A percentile compares a stretch with the other conserved stretches of the same genome.
Conservation (phyloP, 1,140 invertebrate genomes). For the Phortica variegata region DNA sequence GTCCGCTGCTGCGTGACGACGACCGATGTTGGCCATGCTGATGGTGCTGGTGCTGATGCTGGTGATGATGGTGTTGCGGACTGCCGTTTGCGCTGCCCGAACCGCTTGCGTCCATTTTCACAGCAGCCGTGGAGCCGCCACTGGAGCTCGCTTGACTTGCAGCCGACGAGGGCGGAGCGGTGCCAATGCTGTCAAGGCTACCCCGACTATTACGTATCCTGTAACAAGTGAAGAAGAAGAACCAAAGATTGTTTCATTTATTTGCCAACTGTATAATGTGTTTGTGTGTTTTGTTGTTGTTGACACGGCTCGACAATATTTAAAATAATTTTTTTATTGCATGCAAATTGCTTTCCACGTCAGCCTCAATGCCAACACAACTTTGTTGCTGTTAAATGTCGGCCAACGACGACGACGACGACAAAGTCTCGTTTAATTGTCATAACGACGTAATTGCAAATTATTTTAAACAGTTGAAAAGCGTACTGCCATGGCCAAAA, state of each 20-base stretch:
- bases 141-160: constrained; percentile 52
- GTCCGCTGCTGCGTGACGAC: constrained; percentile 45
- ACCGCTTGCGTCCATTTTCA: constrained; percentile 13
- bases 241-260: not conserved
- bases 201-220: constrained; percentile 56
- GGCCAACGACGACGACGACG: constrained; percentile 3
- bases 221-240: constrained; percentile 7
- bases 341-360: not conserved
- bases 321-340: constrained; percentile 17
- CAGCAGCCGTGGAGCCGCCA: constrained; percentile 35
- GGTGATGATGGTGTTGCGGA: constrained; percentile 32
- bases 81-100: constrained; percentile 18
- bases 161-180: constrained; percentile 39
- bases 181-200: constrained; percentile 53
- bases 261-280: constrained; percentile 3
- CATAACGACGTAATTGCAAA: constrained; percentile 1
- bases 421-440: constrained; percentile 6
- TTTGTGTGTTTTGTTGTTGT: not conserved
- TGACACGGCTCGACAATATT: constrained; percentile 10
- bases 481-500: not conserved
- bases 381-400: constrained; percentile 4
- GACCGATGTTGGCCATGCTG: constrained; percentile 41
- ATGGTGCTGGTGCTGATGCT: constrained; percentile 21
- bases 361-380: constrained; percentile 1
- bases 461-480: constrained; percentile 7